phyloP scores from a whole-genome alignment of 2,888 invertebrate species.

The Steinernema carpocapsae region DNA sequence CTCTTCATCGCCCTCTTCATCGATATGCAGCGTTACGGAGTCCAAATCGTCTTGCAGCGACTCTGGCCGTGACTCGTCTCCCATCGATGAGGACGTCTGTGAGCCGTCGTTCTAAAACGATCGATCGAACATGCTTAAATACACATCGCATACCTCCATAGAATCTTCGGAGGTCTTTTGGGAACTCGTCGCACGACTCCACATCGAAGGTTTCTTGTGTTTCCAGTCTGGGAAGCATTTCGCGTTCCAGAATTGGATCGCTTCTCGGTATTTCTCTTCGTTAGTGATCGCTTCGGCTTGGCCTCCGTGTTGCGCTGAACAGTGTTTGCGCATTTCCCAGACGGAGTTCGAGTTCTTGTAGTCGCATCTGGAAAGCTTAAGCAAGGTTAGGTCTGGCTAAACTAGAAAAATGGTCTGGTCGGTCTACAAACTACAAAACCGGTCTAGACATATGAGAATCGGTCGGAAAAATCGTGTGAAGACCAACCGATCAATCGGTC shows the following conservation, averaged over 20 bases:
- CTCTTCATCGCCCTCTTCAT: constrained; percentile 10
- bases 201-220: constrained; percentile 42
- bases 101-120: not conserved
- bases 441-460: no score
- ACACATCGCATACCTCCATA: no score
- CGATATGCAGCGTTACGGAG: not conserved
- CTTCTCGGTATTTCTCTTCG: constrained; percentile 49
- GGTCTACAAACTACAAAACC: no score
- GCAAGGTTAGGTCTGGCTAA: constrained; percentile 39
- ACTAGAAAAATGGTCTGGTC: no score
- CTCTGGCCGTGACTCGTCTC: constrained; percentile 5
- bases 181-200: constrained; percentile 37
- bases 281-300: constrained; percentile 48
- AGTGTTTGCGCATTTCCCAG: constrained; percentile 52
- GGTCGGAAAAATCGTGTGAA: no score
- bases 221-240: constrained; percentile 55
- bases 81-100: not conserved
- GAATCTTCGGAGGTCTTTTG: no score
- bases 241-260: constrained; percentile 50
- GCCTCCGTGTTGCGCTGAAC: constrained; percentile 43
- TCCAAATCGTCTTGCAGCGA: constrained; percentile 38
- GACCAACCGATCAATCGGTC: no score
- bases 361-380: constrained; percentile 44
- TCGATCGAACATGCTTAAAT: no score
- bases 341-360: constrained; percentile 51